These are phyloP conservation scores for Acleris emargana DNA, from an alignment of 2,888 invertebrate genomes.

Conservation along the genomic window DNA sequence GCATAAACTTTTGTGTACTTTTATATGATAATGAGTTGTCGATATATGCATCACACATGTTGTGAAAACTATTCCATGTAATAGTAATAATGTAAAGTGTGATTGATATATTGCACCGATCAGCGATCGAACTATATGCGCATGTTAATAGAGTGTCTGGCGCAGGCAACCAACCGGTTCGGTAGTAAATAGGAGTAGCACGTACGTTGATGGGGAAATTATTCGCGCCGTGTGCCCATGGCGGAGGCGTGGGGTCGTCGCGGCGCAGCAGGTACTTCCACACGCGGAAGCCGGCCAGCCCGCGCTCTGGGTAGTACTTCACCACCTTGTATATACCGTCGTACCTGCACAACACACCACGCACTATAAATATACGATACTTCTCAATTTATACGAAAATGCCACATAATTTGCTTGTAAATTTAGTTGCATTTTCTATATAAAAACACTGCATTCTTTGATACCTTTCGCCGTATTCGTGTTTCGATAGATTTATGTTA, in stretches of 20 bases:
- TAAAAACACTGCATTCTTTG: too few relatives aligned
- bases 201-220: constrained; percentile 75
- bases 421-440: too few relatives aligned
- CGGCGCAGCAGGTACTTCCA: constrained; percentile 91
- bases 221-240: constrained; percentile 90
- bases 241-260: constrained; percentile 91
- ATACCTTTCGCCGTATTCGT: too few relatives aligned
- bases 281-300: constrained; percentile 90
- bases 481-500: too few relatives aligned
- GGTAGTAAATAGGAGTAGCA: constrained; percentile 14
- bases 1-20: too few relatives aligned
- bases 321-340: constrained; percentile 95
- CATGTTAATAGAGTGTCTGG: neutral
- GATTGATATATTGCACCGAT: too few relatives aligned
- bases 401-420: too few relatives aligned
- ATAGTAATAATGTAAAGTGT: too few relatives aligned
- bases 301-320: constrained; percentile 91
- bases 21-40: too few relatives aligned
- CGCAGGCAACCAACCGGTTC: neutral
- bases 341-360: constrained; percentile 79
- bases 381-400: neutral
- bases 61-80: too few relatives aligned
- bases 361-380: neutral
- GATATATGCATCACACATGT: too few relatives aligned
- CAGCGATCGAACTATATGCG: too few relatives aligned